A percentile compares a stretch with the other conserved stretches of the same genome.
Conservation (phyloP, 2,888 invertebrate species). For the Stenodema calcarata region DNA sequence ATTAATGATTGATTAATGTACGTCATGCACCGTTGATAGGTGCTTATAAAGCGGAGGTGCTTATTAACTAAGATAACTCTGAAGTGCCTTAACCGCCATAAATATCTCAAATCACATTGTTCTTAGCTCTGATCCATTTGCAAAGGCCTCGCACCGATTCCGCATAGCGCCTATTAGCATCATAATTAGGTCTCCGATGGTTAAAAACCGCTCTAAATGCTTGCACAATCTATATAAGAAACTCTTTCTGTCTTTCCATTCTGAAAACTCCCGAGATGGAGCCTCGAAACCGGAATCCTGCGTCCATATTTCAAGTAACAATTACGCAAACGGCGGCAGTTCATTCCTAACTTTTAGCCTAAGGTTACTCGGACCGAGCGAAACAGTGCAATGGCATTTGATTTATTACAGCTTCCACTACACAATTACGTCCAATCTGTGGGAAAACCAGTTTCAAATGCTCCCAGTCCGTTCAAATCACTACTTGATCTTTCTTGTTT, state of each 20-base stretch:
- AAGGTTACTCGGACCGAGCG: conserved; percentile 22
- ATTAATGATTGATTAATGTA: neutral
- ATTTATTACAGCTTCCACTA: conserved; percentile 35
- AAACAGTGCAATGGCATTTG: conserved; percentile 30
- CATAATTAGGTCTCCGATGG: neutral
- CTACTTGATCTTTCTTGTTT: neutral
- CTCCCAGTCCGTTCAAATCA: neutral
- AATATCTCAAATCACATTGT: conserved; percentile 23
- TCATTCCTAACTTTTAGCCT: conserved; percentile 31
- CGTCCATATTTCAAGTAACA: conserved; percentile 40
- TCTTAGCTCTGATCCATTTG: neutral
- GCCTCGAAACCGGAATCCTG: conserved; percentile 29
- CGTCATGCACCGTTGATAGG: neutral
- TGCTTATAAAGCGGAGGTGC: neutral
- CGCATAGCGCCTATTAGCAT: conserved; percentile 27
- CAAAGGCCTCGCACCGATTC: neutral
- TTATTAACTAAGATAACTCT: neutral
- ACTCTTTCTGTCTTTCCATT: neutral
- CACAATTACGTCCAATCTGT: conserved; percentile 40
- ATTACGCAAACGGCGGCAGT: conserved; percentile 45
- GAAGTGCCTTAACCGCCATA: neutral
- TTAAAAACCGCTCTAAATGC: conserved; percentile 1
- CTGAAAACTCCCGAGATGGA: neutral
- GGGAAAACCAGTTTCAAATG: conserved; percentile 38
- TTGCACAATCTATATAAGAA: conserved; percentile 8